phyloP scores from a whole-genome alignment of 92 coral and sea anemone genomes.

The Diadumene lineata region DNA sequence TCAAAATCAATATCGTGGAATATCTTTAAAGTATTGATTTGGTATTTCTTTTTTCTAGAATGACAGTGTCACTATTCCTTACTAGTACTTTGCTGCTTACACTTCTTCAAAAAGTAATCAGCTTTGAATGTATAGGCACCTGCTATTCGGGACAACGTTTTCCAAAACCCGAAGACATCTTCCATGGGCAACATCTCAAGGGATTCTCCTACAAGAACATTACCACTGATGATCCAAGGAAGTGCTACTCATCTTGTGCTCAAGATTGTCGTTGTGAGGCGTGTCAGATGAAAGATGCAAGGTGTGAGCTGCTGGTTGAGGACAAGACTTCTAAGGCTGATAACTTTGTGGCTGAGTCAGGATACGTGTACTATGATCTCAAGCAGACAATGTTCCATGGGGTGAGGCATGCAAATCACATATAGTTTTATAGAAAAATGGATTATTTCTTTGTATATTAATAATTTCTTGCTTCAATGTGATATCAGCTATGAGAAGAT shows the following conservation, averaged over 20 bases:
- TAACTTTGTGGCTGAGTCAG: background rate
- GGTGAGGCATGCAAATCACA: constrained; percentile 10
- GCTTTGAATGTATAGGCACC: constrained; percentile 11
- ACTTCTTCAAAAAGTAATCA: background rate
- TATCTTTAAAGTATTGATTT: no score
- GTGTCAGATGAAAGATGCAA: constrained; percentile 38
- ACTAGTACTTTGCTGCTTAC: background rate
- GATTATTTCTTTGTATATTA: no score
- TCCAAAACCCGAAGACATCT: constrained; percentile 27
- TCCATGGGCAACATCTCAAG: constrained; percentile 27
- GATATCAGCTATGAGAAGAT: no score
- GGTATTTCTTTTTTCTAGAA: no score
- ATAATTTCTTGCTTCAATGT: no score
- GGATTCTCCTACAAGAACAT: constrained; percentile 43
- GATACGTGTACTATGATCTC: constrained; percentile 27
- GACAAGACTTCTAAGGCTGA: constrained; percentile 33
- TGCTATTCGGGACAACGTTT: constrained; percentile 31
- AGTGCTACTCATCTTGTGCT: constrained; percentile 40
- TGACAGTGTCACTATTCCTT: background rate
- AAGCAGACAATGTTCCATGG: constrained; percentile 16
- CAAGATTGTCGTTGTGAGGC: constrained; percentile 49
- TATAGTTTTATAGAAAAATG: no score
- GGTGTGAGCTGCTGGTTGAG: constrained; percentile 48
- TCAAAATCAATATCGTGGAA: no score
- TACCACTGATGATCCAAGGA: constrained; percentile 31